A percentile compares a stretch with the other conserved stretches of the same genome.
These are phyloP conservation scores for Chironomus riparius DNA, from an alignment of 2,888 invertebrate genomes.

Conservation along the genomic window DNA sequence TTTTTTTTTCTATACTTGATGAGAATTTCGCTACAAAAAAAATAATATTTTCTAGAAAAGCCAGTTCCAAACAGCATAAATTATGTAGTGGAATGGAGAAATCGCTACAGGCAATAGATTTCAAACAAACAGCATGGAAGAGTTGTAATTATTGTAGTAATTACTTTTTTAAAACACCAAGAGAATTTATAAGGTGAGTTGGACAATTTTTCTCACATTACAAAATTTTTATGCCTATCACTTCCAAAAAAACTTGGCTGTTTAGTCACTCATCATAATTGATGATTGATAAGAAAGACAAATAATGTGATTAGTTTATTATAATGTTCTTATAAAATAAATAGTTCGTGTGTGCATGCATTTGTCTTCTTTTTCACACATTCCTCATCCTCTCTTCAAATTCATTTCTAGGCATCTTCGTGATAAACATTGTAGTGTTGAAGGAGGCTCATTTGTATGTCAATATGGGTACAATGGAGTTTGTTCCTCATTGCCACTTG, in stretches of 20 bases:
- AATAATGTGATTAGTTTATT: too few species aligned
- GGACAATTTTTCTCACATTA: conserved; percentile 2
- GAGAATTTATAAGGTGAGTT: conserved; percentile 16
- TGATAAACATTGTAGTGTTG: conserved; percentile 69
- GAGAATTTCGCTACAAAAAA: neutral
- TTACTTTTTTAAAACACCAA: conserved; percentile 13
- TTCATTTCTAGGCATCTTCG: conserved; percentile 57
- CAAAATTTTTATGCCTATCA: too few species aligned
- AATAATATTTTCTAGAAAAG: neutral
- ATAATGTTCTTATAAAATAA: too few species aligned
- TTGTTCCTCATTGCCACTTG: conserved; percentile 77
- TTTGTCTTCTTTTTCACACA: too few species aligned
- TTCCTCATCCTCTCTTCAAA: neutral
- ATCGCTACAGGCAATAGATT: conserved; percentile 19
- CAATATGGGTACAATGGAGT: conserved; percentile 82
- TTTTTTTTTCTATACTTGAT: too few species aligned
- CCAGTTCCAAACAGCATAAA: neutral
- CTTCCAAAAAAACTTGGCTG: too few species aligned
- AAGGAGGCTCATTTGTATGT: conserved; percentile 79
- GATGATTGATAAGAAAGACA: too few species aligned
- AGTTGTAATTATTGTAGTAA: conserved; percentile 22
- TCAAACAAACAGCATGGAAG: conserved; percentile 24
- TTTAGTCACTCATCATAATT: too few species aligned
- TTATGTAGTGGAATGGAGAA: conserved; percentile 11
- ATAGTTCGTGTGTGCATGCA: too few species aligned